These are phyloP conservation scores for Achlya flavicornis DNA, from an alignment of 2,888 invertebrate species.

Conservation along the genomic window DNA sequence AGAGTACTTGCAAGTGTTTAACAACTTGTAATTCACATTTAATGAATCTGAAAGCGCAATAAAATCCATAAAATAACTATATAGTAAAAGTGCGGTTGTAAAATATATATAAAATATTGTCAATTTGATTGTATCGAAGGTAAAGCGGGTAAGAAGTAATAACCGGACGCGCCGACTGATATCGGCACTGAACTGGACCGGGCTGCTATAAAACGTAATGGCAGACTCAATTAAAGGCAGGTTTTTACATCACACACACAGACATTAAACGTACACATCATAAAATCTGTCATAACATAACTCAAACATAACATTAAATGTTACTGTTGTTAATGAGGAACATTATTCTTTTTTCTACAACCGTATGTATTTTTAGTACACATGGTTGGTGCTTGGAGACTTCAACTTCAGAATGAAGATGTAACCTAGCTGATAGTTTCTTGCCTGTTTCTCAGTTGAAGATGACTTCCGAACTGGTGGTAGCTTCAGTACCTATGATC, in stretches of 20 bases:
- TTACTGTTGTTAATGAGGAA: not conserved
- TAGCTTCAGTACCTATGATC: no score
- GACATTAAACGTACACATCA: not conserved
- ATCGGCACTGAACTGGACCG: not conserved
- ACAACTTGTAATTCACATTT: no score
- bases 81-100: not conserved
- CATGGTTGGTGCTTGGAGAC: no score
- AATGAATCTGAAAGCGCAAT: no score
- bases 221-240: not conserved
- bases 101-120: slow-evolving; percentile 1
- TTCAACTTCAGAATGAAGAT: no score
- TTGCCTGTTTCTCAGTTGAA: no score
- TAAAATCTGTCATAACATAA: not conserved
- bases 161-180: not conserved
- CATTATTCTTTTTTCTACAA: no score
- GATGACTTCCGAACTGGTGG: no score
- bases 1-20: no score
- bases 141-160: not conserved
- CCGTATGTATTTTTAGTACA: no score
- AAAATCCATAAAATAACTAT: no score
- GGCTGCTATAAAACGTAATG: not conserved
- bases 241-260: not conserved
- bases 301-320: not conserved
- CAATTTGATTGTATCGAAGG: not conserved
- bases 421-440: no score